Evolutionary conservation across 2,888 invertebrate species (phyloP).

Genomic region (Eupeodes latifasciatus): DNA sequence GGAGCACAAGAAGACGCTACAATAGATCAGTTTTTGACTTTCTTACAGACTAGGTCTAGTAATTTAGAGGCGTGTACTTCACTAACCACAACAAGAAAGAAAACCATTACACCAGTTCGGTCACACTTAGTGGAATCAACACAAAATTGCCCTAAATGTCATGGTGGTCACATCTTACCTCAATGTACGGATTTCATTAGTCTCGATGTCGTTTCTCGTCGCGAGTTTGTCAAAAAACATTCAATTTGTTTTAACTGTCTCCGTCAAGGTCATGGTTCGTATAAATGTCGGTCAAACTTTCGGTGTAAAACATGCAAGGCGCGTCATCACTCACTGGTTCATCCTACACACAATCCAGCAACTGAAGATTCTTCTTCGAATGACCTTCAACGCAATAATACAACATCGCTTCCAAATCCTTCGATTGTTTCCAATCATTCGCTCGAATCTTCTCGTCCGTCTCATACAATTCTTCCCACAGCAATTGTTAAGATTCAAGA

Average conservation of each 20-base stretch:
- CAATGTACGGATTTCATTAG: constrained; percentile 6
- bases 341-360: too few relatives aligned
- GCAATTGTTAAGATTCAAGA: constrained; percentile 27
- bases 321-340: too few relatives aligned
- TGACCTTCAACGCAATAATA: too few relatives aligned
- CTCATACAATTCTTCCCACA: constrained; percentile 17
- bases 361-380: too few relatives aligned
- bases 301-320: too few relatives aligned
- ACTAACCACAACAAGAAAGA: background rate
- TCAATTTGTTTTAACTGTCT: constrained; percentile 45
- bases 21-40: background rate
- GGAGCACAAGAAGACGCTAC: background rate
- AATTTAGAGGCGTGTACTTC: background rate
- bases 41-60: background rate
- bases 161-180: constrained; percentile 19
- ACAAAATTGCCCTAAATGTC: constrained; percentile 7
- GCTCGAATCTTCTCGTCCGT: constrained; percentile 11
- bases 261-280: constrained; percentile 9
- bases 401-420: constrained; percentile 7
- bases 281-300: constrained; percentile 39
- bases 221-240: constrained; percentile 32
- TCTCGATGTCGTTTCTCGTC: constrained; percentile 18
- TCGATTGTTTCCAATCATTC: constrained; percentile 32
- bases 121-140: constrained; percentile 2
- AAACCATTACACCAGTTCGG: background rate